Base-by-base conservation (phyloP, 2,888 invertebrate genomes). In the Cosmorhoe ocellata region DNA sequence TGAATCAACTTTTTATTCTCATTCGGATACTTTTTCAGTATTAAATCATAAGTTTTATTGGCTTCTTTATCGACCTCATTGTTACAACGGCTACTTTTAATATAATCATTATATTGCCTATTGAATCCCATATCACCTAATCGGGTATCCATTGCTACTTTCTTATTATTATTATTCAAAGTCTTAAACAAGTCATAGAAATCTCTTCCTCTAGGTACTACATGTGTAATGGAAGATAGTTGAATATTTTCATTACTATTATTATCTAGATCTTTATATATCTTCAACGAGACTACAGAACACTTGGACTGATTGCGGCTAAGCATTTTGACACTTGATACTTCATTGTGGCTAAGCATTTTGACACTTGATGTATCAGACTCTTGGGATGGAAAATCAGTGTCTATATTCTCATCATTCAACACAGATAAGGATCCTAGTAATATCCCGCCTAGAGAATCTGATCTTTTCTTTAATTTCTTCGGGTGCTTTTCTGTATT, bases 111-210 rank as follows among this genome's bases (percentile, higher is more conserved):
- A 60, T 83, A 87, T 44, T 74, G 76, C 3, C 55, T 31, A 69
- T 84, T 75, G 42, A 76, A 79, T 0, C 87, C 88, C 44, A 85
- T 78, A 69, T 88, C 87, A 1, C 84, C 89, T 7, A 66, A 67
- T 30, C 73, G 60, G 0, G 66, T 67, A 1, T 71, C 69, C 86
- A 85, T 86, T 0, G 71, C 64, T 0, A 72, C 61, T 24, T 71
- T 69, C 1, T 51, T 24, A 1, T 7, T 46, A 11, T 51, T 51
- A 1, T 24, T 22, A 31, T 26, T 5, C 39, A 54, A 38, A 40
- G 58, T 48, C 24, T 63, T 58, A 51, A 86, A 85, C 9, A 84
- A 46, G n/a, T 72, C 66, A 0, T 71, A 27, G 61, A 71, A 79
- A 5, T 76, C 74, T 1, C 75, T 65, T 0, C 63, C 69, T 13